Conservation (phyloP, 2,797 vertebrate genomes). For the Tachyglossus aculeatus region DNA sequence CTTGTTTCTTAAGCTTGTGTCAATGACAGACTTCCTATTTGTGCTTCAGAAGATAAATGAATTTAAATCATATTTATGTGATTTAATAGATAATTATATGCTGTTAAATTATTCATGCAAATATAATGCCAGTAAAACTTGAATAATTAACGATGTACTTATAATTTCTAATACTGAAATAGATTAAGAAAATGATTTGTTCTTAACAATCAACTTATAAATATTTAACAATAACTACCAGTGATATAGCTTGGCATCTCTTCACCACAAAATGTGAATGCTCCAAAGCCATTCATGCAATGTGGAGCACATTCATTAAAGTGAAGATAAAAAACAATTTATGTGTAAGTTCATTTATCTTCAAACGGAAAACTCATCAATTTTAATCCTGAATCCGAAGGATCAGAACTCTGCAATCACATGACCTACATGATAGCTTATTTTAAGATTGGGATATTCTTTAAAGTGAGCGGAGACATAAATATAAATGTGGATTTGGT, state of each 20-base stretch:
- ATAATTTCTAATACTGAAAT: constrained; percentile 79
- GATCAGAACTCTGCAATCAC: too few relatives aligned
- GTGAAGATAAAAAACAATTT: constrained; percentile 42
- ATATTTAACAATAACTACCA: constrained; percentile 72
- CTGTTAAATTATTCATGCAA: constrained; percentile 79
- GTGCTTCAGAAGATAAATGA: constrained; percentile 73
- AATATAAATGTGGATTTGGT: too few relatives aligned
- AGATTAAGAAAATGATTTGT: constrained; percentile 80
- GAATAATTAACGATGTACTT: constrained; percentile 79
- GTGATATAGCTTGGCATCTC: constrained; percentile 65
- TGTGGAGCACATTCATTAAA: constrained; percentile 48
- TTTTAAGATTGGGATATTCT: too few relatives aligned
- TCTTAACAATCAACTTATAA: constrained; percentile 73
- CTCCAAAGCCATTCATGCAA: constrained; percentile 49
- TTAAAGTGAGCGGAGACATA: too few relatives aligned
- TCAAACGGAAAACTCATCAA: constrained; percentile 34
- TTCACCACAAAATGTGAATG: constrained; percentile 64
- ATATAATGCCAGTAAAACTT: constrained; percentile 77
- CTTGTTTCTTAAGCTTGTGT: constrained; percentile 53
- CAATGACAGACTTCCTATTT: constrained; percentile 71
- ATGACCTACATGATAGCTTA: too few relatives aligned
- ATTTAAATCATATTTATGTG: constrained; percentile 76
- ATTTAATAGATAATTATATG: constrained; percentile 79
- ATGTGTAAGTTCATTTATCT: constrained; percentile 41
- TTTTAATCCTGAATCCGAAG: too few relatives aligned